A percentile compares a stretch with the other conserved stretches of the same genome.
These are phyloP conservation scores for Trichopoda pennipes DNA, from an alignment of 2,888 invertebrate species.

Conservation along the genomic window DNA sequence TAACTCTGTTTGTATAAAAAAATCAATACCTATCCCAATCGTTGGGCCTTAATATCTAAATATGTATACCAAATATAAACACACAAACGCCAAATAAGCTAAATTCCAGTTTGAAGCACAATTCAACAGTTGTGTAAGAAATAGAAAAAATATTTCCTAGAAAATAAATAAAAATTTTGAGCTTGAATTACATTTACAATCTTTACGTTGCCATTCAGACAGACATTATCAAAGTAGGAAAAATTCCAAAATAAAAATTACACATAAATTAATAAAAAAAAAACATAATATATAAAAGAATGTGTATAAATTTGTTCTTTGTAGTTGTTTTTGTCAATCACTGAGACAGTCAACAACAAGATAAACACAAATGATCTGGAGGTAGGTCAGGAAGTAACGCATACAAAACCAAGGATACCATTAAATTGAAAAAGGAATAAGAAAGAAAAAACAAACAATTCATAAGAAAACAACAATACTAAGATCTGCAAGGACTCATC, in stretches of 20 bases:
- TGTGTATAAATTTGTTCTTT: not conserved
- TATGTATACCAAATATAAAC: no score
- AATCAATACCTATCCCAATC: no score
- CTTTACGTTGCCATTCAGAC: constrained; percentile 1
- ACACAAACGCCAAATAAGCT: no score
- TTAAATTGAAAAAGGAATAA: constrained; percentile 6
- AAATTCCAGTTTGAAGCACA: no score
- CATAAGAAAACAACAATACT: not conserved
- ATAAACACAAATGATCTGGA: constrained; percentile 68
- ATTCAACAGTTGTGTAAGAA: not conserved
- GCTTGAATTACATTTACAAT: constrained; percentile 1
- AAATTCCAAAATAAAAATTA: not conserved
- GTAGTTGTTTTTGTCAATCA: constrained; percentile 24
- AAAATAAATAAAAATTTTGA: constrained; percentile 18
- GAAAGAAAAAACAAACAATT: not conserved
- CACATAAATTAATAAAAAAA: not conserved
- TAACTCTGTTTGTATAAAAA: no score
- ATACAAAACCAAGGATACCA: constrained; percentile 48
- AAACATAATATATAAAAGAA: not conserved
- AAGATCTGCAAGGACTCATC: constrained; percentile 44
- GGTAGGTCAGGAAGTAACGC: constrained; percentile 71
- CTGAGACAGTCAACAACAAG: constrained; percentile 37
- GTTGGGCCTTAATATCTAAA: no score
- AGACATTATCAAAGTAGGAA: constrained; percentile 6
- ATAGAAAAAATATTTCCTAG: constrained; percentile 19